Conservation (phyloP, 2,888 invertebrate species). For the Erebia palarica region DNA sequence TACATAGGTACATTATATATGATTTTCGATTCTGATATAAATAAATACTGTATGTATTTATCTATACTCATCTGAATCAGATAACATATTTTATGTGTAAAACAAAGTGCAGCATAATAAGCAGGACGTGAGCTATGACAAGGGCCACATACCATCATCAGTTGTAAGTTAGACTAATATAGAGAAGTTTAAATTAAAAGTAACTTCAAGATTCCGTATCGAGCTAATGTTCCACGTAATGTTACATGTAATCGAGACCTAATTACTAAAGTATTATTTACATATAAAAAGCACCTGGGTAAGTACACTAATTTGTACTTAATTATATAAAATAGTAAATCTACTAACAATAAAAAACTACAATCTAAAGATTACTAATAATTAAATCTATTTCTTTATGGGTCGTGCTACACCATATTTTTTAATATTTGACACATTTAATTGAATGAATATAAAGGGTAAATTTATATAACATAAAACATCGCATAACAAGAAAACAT, state of each 20-base stretch:
- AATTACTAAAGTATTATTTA: conserved; percentile 18
- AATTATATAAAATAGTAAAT: neutral
- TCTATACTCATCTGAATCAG: no score
- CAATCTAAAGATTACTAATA: neutral
- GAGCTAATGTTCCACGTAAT: neutral
- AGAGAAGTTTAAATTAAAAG: neutral
- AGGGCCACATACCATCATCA: neutral
- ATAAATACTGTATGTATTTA: no score
- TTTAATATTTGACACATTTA: neutral
- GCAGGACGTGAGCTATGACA: neutral
- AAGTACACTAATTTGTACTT: conserved; percentile 31
- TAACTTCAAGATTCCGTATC: neutral
- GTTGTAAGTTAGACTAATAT: neutral
- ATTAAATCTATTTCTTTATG: conserved; percentile 24
- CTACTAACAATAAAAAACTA: neutral
- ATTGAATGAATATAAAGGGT: neutral
- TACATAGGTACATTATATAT: no score
- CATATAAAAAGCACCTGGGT: conserved; percentile 11
- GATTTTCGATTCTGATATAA: no score
- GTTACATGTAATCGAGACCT: conserved; percentile 3
- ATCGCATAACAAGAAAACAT: conserved; percentile 23
- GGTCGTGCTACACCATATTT: conserved; percentile 30
- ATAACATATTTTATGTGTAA: no score
- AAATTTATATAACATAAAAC: conserved; percentile 1
- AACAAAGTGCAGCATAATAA: no score